Conservation (phyloP, 2,888 invertebrate species). For the Eulithis testata region DNA sequence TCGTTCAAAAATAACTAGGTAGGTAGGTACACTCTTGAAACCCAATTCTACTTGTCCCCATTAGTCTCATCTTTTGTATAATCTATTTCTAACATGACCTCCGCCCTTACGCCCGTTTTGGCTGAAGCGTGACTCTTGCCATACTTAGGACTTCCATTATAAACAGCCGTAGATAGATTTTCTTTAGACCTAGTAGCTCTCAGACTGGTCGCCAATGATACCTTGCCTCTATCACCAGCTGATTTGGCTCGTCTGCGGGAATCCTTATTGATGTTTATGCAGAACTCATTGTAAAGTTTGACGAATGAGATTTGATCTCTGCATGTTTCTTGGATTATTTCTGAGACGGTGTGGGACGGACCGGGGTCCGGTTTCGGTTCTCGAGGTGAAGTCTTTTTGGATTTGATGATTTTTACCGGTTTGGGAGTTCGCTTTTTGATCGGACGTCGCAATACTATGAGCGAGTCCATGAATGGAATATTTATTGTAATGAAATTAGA, state of each 20-base stretch:
- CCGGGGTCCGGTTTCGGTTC: not conserved
- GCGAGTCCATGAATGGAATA: constrained; percentile 43
- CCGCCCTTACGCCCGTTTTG: constrained; percentile 9
- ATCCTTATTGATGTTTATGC: constrained; percentile 21
- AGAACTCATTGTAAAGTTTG: constrained; percentile 45
- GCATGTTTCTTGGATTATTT: constrained; percentile 8
- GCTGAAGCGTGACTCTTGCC: not conserved
- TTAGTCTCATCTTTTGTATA: constrained; percentile 23
- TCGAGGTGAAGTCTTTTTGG: constrained; percentile 11
- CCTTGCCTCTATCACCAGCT: constrained; percentile 2
- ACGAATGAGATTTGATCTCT: constrained; percentile 47
- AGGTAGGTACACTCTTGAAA: not conserved
- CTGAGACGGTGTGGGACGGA: constrained; percentile 8
- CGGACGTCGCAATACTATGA: constrained; percentile 41
- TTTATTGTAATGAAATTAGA: too few species aligned
- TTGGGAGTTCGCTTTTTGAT: constrained; percentile 15
- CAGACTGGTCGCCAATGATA: not conserved
- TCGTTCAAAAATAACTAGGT: too few species aligned
- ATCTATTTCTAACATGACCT: constrained; percentile 41
- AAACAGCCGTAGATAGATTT: not conserved
- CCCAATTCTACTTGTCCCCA: not conserved
- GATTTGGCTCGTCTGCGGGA: constrained; percentile 17
- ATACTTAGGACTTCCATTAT: not conserved
- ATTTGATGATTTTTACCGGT: constrained; percentile 10
- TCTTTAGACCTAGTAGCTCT: constrained; percentile 14